Evolutionary conservation across 2,888 invertebrate species (phyloP).

Genomic region (Apodemia zela): DNA sequence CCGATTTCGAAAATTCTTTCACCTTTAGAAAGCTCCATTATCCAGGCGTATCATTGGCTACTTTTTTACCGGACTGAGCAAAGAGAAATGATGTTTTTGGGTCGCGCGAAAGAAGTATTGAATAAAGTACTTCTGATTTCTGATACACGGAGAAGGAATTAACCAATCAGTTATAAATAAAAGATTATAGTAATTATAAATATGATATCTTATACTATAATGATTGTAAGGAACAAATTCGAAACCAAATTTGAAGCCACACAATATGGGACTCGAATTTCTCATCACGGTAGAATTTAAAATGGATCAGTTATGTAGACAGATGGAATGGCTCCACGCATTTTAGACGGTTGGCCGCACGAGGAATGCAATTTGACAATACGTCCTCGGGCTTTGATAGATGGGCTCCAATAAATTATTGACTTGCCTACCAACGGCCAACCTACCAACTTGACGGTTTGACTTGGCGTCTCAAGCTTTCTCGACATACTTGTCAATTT

Average conservation of each 20-base stretch:
- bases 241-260: background rate
- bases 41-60: too few species aligned
- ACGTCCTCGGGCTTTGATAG: slow-evolving; percentile 55
- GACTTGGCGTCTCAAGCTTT: background rate
- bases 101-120: too few species aligned
- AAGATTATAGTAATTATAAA: background rate
- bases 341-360: slow-evolving; percentile 40
- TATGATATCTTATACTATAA: background rate
- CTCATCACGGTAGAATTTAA: slow-evolving; percentile 36
- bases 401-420: slow-evolving; percentile 64
- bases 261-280: slow-evolving; percentile 21
- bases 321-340: slow-evolving; percentile 44
- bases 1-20: too few species aligned
- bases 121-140: too few species aligned
- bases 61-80: too few species aligned
- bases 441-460: slow-evolving; percentile 28
- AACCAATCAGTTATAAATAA: background rate
- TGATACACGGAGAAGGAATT: background rate
- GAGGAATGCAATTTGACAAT: slow-evolving; percentile 66
- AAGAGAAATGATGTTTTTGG: too few species aligned
- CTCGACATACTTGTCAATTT: background rate
- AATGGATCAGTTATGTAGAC: slow-evolving; percentile 42
- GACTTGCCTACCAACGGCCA: slow-evolving; percentile 45
- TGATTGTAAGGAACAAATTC: background rate
- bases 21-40: too few species aligned